phyloP scores from a whole-genome alignment of 2,113 vertebrate genomes.

The Alouatta palliata region DNA sequence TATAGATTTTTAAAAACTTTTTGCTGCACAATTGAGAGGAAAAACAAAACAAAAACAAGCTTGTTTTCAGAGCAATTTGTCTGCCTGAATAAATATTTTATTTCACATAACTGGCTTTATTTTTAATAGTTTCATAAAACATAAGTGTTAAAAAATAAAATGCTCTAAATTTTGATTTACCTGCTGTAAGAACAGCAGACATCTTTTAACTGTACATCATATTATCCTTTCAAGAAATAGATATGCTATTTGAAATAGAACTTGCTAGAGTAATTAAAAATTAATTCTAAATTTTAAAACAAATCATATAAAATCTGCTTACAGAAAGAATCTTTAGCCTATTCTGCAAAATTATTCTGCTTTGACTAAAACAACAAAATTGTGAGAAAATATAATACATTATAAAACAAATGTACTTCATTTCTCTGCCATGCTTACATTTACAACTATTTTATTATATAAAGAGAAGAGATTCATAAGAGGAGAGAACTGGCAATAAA shows the following conservation, averaged over 20 bases:
- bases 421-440: slow-evolving; percentile 29
- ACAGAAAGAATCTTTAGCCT: background rate
- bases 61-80: background rate
- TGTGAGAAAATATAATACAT: background rate
- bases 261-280: background rate
- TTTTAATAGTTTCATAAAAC: slow-evolving; percentile 3
- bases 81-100: background rate
- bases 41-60: background rate
- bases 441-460: slow-evolving; percentile 16
- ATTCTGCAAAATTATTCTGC: background rate
- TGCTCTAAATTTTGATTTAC: background rate
- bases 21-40: background rate
- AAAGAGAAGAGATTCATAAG: background rate
- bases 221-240: background rate
- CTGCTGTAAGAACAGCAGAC: background rate
- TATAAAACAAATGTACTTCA: background rate
- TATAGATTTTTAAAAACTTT: background rate
- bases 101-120: background rate
- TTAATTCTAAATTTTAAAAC: slow-evolving; percentile 28
- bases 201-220: background rate
- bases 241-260: background rate
- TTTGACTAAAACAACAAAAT: slow-evolving; percentile 46
- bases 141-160: slow-evolving; percentile 32
- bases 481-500: background rate
- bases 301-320: background rate